phyloP scores from a whole-genome alignment of 2,888 invertebrate species.

The Tyria jacobaeae region DNA sequence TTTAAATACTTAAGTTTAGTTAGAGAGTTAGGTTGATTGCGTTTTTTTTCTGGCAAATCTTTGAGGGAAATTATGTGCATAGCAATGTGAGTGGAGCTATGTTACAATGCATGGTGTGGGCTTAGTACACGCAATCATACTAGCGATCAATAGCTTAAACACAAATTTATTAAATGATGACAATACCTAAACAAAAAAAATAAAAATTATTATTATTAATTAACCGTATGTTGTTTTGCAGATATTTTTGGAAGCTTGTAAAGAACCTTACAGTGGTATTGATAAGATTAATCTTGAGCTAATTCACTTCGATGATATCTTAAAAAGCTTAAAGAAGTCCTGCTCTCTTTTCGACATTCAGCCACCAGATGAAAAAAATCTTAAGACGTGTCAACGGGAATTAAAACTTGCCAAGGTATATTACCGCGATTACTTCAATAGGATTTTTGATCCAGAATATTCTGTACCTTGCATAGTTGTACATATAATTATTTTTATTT shows the following conservation, averaged over 20 bases:
- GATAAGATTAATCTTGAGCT: slow-evolving; percentile 90
- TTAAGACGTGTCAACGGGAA: slow-evolving; percentile 92
- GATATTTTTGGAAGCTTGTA: slow-evolving; percentile 89
- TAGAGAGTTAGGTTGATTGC: too few species aligned
- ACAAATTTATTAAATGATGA: too few species aligned
- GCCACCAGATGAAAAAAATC: slow-evolving; percentile 92
- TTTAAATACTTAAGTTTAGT: too few species aligned
- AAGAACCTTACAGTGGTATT: slow-evolving; percentile 89
- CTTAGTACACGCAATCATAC: too few species aligned
- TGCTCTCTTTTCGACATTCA: slow-evolving; percentile 94
- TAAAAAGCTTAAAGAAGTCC: slow-evolving; percentile 89
- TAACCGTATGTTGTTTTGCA: slow-evolving; percentile 42
- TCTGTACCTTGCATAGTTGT: neutral
- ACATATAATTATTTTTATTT: neutral
- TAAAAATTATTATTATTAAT: neutral
- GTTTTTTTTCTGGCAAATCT: too few species aligned
- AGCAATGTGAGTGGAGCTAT: too few species aligned
- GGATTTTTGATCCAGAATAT: neutral
- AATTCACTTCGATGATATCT: slow-evolving; percentile 88
- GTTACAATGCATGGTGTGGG: too few species aligned
- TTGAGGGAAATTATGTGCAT: too few species aligned
- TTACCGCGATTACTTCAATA: neutral
- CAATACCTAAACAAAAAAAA: neutral
- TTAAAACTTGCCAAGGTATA: slow-evolving; percentile 90
- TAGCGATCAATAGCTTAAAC: too few species aligned